A percentile compares a stretch with the other conserved stretches of the same genome.
Conservation (phyloP, 2,797 vertebrate species). For the Poecilia velifera region DNA sequence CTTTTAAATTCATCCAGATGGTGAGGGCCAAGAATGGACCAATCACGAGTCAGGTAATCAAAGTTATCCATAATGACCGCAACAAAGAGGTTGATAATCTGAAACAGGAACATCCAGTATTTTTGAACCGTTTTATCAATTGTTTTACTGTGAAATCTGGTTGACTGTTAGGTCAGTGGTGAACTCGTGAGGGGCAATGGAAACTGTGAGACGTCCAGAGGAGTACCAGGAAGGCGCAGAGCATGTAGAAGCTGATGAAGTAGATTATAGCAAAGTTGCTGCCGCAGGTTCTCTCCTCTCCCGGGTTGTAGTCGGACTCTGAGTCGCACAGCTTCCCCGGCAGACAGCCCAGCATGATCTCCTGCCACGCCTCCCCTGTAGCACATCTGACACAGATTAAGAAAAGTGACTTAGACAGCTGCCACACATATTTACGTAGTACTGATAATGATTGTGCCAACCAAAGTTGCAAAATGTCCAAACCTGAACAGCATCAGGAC, state of each 20-base stretch:
- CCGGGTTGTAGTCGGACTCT: constrained; percentile 90
- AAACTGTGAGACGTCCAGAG: background rate
- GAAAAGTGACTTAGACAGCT: background rate
- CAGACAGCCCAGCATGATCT: constrained; percentile 97
- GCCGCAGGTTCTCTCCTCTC: constrained; percentile 93
- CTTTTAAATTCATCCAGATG: constrained; percentile 98
- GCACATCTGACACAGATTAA: constrained; percentile 85
- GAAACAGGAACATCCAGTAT: constrained; percentile 40
- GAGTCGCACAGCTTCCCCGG: constrained; percentile 93
- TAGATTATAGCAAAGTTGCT: constrained; percentile 96
- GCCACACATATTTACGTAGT: background rate
- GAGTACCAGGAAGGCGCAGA: constrained; percentile 96
- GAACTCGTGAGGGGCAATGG: background rate
- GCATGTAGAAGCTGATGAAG: constrained; percentile 99
- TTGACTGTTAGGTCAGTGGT: background rate
- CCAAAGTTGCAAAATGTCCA: constrained; percentile 3
- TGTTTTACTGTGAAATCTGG: background rate
- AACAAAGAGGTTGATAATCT: constrained; percentile 99
- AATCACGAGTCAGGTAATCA: constrained; percentile 98
- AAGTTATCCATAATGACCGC: constrained; percentile 99
- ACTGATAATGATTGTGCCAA: background rate
- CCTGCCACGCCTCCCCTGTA: constrained; percentile 98
- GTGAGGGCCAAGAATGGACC: constrained; percentile 98
- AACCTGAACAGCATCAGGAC: constrained; percentile 97
- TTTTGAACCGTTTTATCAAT: background rate